A percentile compares a stretch with the other conserved stretches of the same genome.
These are phyloP conservation scores for Sylvia borin DNA, from an alignment of 2,797 vertebrate species.

Conservation along the genomic window DNA sequence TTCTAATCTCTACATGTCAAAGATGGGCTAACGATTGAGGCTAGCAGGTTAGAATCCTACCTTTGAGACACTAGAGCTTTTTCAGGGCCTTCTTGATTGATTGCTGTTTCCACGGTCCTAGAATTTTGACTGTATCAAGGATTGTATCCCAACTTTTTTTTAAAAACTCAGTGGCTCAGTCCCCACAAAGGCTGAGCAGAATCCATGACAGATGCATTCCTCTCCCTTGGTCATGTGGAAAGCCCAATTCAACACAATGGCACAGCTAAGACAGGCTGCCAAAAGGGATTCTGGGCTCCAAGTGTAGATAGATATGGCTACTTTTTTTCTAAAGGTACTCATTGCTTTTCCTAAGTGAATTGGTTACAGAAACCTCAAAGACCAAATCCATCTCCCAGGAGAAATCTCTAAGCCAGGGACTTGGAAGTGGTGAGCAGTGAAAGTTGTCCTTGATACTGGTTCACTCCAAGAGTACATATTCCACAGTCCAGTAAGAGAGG, in stretches of 20 bases:
- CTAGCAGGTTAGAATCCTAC: neutral
- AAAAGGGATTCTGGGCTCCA: neutral
- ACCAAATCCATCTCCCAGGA: neutral
- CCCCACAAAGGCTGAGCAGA: neutral
- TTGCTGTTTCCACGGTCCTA: neutral
- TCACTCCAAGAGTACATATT: neutral
- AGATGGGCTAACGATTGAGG: neutral
- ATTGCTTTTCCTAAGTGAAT: neutral
- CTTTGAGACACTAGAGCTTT: neutral
- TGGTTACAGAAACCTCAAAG: neutral
- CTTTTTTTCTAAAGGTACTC: neutral
- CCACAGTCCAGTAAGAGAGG: neutral
- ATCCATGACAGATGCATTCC: neutral
- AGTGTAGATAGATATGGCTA: neutral
- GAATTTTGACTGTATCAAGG: neutral
- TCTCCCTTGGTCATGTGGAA: neutral
- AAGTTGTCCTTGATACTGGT: neutral
- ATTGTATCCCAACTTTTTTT: neutral
- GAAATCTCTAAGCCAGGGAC: neutral
- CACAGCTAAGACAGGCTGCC: neutral
- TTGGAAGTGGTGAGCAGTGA: neutral
- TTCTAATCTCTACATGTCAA: neutral
- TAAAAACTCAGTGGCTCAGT: neutral
- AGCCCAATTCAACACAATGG: neutral
- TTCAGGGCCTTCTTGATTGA: neutral